Base-by-base conservation (phyloP, 1,140 invertebrate species). In the Battus philenor region DNA sequence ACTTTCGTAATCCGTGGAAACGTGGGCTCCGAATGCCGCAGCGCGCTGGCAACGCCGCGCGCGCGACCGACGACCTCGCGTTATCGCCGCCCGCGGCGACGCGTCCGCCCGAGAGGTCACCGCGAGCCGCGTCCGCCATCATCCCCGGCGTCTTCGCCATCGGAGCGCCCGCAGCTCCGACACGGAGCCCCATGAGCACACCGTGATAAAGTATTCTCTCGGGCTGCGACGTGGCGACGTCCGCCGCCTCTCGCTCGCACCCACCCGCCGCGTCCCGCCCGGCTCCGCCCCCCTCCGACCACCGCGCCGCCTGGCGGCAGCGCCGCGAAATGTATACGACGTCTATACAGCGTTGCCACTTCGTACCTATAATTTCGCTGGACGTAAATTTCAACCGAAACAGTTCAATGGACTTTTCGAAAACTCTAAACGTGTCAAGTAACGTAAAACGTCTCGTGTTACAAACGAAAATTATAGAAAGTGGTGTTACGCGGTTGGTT, bases 391-490 rank as follows among this genome's bases (percentile, higher is more conserved):
- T 86, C 78, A 71, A 74, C 64, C 70, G 74, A 82, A 84, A 83
- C 83, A 83, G 83, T 86, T 86, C 84, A 86, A 86, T 86, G 84
- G 79, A 86, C 84, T 85, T 85, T 84, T 66, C 57, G 63, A 80
- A 86, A 80, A 78, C 65, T 74, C 63, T 60, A 66, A 80, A 73
- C 70, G 74, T 71, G 70, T 80, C 68, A 65, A 50, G 55, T 68
- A 59, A 59, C 64, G 62, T 68, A 62, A 77, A 73, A 77, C 54
- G 57, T 68, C 61, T 65, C 67, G 68, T 78, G 71, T 66, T 64
- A 66, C 46, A 56, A 61, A 50, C 52, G 54, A 59, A 74, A 59
- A 68, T 58, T 65, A 50, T 62, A 69, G 54, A 55, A 61, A 74
- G 72, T 81, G 66, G 51, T 78, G 72, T 73, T 77, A 68, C 65